Base-by-base conservation (phyloP, 2,888 invertebrate species). In the Spialia ferax region DNA sequence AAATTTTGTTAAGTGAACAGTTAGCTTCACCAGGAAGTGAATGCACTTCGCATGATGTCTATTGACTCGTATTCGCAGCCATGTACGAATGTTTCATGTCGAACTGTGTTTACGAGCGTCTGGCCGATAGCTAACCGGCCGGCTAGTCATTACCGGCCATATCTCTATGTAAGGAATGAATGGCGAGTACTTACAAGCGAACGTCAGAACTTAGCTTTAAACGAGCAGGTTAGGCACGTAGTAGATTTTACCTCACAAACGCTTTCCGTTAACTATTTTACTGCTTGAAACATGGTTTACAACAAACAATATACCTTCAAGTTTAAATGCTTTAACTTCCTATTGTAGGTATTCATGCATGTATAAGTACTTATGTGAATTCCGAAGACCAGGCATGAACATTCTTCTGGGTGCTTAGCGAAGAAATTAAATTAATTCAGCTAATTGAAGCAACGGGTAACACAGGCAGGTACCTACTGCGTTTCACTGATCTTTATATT, bases 151-250 rank as follows among this genome's bases (percentile, higher is more conserved):
- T 91, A 91, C 86, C 83, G 81, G 80, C 87, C 87, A 91, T 92
- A 91, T 89, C 91, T 90, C 88, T 89, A 83, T 86, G 89, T 85
- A 81, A 81, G 84, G 86, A 88, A 91, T 90, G 92, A 91, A 91
- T 91, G 87, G 89, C 84, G 85, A 88, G 85, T 84, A 84, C 85
- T 88, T 83, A 86, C 88, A 85, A 84, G 84, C 85, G 76, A 85
- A 86, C 84, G 80, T 83, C 83, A 82, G 82, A 83, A 79, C 81
- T 84, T 77, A 81, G 82, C 82, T 86, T 83, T 82, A 85, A 89
- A 87, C 83, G 85, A 84, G 82, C 86, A 74, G 77, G 80, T 79
- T 73, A 83, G 82, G 89, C 89, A 90, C 89, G 89, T 88, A 88
- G 83, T 77, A 77, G 78, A 81, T 79, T 81, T 81, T 80, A 83